Evolutionary conservation across 2,113 vertebrate species (phyloP).

Genomic region (Austrofundulus limnaeus): DNA sequence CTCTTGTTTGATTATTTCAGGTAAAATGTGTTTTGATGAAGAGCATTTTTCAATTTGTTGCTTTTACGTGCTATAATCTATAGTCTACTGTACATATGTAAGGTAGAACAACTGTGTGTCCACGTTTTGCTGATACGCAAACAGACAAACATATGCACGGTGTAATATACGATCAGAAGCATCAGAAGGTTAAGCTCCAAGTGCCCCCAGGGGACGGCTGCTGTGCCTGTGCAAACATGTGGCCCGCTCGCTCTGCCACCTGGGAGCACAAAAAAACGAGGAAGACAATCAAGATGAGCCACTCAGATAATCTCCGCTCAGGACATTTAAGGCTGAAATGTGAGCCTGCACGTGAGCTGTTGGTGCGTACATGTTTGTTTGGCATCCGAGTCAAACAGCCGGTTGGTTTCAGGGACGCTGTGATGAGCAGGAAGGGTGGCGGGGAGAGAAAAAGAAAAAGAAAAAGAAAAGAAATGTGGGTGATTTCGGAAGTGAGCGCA

Average conservation of each 20-base stretch:
- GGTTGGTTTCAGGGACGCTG: conserved; percentile 23
- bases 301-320: conserved; percentile 75
- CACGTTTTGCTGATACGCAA: conserved; percentile 35
- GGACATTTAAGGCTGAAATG: conserved; percentile 73
- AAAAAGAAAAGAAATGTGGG: conserved; percentile 18
- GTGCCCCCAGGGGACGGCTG: conserved; percentile 64
- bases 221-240: conserved; percentile 74
- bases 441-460: background rate
- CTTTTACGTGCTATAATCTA: background rate
- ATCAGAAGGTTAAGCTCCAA: conserved; percentile 65
- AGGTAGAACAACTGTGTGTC: conserved; percentile 20
- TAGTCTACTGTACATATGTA: conserved; percentile 7
- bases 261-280: conserved; percentile 56
- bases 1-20: conserved; percentile 51
- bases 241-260: conserved; percentile 57
- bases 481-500: conserved; percentile 24
- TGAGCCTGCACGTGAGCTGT: conserved; percentile 62
- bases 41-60: conserved; percentile 26
- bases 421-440: conserved; percentile 4
- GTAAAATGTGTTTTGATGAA: conserved; percentile 45
- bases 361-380: conserved; percentile 71
- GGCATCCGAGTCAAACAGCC: conserved; percentile 45
- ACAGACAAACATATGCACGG: conserved; percentile 41
- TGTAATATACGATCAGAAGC: conserved; percentile 66
- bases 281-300: conserved; percentile 75